Percentiles rank a stretch among this genome's conserved stretches.
Conservation (phyloP, 2,888 invertebrate species). For the Drosophila nigritarsus region DNA sequence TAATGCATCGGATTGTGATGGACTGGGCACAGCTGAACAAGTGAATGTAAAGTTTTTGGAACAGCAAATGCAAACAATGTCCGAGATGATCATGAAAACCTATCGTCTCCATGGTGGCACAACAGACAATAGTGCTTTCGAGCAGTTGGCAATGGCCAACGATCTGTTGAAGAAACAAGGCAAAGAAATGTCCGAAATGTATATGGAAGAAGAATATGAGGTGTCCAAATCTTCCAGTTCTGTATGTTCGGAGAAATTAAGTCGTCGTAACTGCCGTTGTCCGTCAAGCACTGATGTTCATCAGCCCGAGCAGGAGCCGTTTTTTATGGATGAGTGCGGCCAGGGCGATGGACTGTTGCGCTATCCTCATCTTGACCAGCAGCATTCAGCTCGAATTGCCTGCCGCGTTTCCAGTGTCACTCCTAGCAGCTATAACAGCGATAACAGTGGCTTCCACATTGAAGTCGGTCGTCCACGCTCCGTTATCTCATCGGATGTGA, state of each 20-base stretch:
- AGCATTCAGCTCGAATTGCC: conserved; percentile 20
- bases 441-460: conserved; percentile 27
- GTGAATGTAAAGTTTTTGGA: conserved; percentile 60
- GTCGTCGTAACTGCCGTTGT: conserved; percentile 57
- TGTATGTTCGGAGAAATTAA: conserved; percentile 25
- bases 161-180: conserved; percentile 47
- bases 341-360: conserved; percentile 67
- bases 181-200: not conserved
- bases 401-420: conserved; percentile 48
- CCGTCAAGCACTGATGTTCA: conserved; percentile 43
- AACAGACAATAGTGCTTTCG: conserved; percentile 46
- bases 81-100: conserved; percentile 70
- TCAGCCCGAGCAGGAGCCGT: conserved; percentile 10
- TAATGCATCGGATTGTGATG: not conserved
- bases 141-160: conserved; percentile 50
- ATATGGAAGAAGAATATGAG: conserved; percentile 9
- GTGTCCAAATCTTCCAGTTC: conserved; percentile 22
- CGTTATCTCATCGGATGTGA: conserved; percentile 56
- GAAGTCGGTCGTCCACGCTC: conserved; percentile 59
- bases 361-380: conserved; percentile 41
- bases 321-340: conserved; percentile 62
- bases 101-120: conserved; percentile 63
- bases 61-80: conserved; percentile 70
- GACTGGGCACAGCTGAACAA: conserved; percentile 16
- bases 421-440: conserved; percentile 53